These are phyloP conservation scores for Mactra quadrangularis DNA, from an alignment of 1,140 invertebrate genomes.

Conservation along the genomic window DNA sequence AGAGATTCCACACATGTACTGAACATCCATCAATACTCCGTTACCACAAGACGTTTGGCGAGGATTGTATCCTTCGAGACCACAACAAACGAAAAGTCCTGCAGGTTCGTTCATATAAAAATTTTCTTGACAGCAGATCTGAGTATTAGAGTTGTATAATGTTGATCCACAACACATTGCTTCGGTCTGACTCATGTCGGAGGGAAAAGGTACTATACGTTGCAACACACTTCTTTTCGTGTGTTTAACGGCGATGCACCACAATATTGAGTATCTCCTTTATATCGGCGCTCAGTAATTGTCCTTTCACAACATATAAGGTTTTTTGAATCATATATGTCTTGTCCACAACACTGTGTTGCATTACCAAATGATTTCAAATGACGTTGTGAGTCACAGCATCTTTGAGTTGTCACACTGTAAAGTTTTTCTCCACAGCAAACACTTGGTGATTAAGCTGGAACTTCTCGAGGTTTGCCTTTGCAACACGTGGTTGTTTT, in stretches of 20 bases:
- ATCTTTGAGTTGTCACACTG: constrained; percentile 19
- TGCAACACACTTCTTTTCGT: constrained; percentile 16
- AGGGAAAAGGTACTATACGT: neutral
- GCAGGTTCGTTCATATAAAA: neutral
- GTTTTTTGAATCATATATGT: constrained; percentile 21
- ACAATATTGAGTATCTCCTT: constrained; percentile 30
- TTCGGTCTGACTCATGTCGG: neutral
- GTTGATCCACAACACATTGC: neutral
- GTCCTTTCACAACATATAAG: constrained; percentile 13
- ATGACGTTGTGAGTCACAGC: constrained; percentile 1
- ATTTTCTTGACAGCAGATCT: constrained; percentile 17
- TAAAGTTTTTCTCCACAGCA: constrained; percentile 31
- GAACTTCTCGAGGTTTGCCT: neutral
- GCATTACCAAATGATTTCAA: neutral
- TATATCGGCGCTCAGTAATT: neutral
- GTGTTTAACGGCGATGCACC: neutral
- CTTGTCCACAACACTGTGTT: constrained; percentile 24
- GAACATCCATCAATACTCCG: neutral
- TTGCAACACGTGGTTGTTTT: constrained; percentile 11
- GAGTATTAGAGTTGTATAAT: neutral
- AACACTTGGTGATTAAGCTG: constrained; percentile 7
- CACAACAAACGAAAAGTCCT: neutral
- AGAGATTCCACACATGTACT: neutral
- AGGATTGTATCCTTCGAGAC: neutral
- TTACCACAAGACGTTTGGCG: neutral